A percentile compares a stretch with the other conserved stretches of the same genome.
phyloP scores from a whole-genome alignment of 64 coral and sea anemone species.

The Hydrozoanthus tunicans region DNA sequence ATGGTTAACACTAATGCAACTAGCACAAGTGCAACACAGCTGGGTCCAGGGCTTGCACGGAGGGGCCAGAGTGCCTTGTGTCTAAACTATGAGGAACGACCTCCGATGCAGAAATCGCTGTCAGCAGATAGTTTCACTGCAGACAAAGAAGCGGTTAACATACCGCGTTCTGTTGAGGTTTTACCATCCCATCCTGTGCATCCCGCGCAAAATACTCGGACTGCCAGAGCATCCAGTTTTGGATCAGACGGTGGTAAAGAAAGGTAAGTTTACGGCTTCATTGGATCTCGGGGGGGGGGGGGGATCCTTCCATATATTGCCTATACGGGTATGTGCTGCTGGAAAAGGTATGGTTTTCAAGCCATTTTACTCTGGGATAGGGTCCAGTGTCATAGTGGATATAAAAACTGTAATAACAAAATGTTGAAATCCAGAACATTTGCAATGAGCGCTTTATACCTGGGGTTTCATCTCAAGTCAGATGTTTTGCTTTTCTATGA shows the following conservation, averaged over 20 bases:
- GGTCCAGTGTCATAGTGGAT: too few relatives aligned
- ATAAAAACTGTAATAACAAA: too few relatives aligned
- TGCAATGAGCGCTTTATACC: too few relatives aligned
- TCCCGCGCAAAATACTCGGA: constrained; percentile 9
- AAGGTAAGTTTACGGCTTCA: not conserved
- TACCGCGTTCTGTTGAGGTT: constrained; percentile 17
- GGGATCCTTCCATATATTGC: too few relatives aligned
- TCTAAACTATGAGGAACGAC: constrained; percentile 36
- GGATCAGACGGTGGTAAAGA: constrained; percentile 12
- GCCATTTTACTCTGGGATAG: too few relatives aligned
- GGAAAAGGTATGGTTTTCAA: too few relatives aligned
- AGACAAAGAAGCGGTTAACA: not conserved
- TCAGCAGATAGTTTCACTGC: constrained; percentile 26
- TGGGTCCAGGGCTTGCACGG: constrained; percentile 24
- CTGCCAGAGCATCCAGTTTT: not conserved
- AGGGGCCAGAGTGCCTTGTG: constrained; percentile 45
- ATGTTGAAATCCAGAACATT: too few relatives aligned
- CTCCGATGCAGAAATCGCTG: constrained; percentile 29
- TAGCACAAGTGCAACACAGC: constrained; percentile 22
- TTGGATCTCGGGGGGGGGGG: too few relatives aligned
- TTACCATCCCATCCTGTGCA: constrained; percentile 35
- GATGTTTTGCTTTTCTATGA: too few relatives aligned
- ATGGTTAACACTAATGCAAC: constrained; percentile 20
- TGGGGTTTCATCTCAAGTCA: too few relatives aligned
- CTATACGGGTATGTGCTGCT: too few relatives aligned